Evolutionary conservation across 2,888 invertebrate species (phyloP), one percentile per base, ranked within the genome.

Genomic region (Tortrix viridana): DNA sequence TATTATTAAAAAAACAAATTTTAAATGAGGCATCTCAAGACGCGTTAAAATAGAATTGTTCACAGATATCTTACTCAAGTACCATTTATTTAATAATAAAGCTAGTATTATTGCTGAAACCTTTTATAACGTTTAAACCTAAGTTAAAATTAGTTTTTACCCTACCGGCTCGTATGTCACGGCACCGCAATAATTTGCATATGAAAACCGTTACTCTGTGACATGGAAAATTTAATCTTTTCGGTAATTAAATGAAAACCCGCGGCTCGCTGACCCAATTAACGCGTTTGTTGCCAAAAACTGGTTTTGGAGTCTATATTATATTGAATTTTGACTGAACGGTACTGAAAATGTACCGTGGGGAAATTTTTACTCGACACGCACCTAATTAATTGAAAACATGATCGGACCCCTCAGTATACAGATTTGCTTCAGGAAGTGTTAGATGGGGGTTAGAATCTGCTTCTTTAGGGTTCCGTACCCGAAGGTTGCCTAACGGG

Each of bases 201-300:
- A 78, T 86, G 84, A 86, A 89, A 87, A 85, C 84, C 81, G 82
- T 85, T 85, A 85, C 82, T 84, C 82, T 70, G 78, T 73, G 82
- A 82, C 81, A 80, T 76, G 84, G 86, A 85, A 88, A 89, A 89
- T 90, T 88, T 86, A 85, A 89, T 89, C 78, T 86, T 85, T 86
- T 80, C 74, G 69, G 71, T 86, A 82, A 89, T 89, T 85, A 83
- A 87, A 86, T 86, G 79, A 85, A 80, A 79, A 75, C 84, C 76
- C 77, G 26, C 52, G 69, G 71, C 64, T 67, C 78, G 76, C 75
- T 85, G 84, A 84, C 86, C 87, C 82, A 84, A 84, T 87, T 86
- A 82, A 80, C 71, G 70, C 49, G 66, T 54, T 65, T 32, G 32
- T 32, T 32, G 32, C 32, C 32, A 32, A 32, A 32, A 32, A 12